Evolutionary conservation across 1,140 invertebrate species (phyloP).

Genomic region (Pararge aegeria): DNA sequence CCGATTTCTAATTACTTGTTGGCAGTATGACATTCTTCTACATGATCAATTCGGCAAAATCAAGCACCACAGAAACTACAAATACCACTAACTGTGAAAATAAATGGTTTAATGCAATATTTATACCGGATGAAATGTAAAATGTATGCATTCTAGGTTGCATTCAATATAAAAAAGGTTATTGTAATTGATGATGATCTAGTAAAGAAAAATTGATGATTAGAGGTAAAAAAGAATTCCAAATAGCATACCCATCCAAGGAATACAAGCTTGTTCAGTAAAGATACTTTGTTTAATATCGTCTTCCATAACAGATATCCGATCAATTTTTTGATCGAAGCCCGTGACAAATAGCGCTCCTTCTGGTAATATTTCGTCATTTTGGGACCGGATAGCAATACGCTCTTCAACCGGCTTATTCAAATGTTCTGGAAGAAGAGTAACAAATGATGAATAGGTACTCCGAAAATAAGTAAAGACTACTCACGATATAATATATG

Average conservation of each 20-base stretch:
- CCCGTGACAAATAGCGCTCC: too few relatives aligned
- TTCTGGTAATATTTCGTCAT: too few relatives aligned
- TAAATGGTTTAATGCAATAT: constrained; percentile 24
- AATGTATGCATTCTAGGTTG: constrained; percentile 27
- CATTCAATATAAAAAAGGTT: constrained; percentile 25
- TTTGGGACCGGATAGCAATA: too few relatives aligned
- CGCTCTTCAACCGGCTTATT: too few relatives aligned
- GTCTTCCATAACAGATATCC: constrained; percentile 28
- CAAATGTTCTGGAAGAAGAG: too few relatives aligned
- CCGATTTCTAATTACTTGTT: constrained; percentile 87
- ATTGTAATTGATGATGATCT: too few relatives aligned
- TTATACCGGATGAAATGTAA: constrained; percentile 22
- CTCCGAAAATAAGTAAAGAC: too few relatives aligned
- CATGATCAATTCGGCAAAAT: constrained; percentile 88
- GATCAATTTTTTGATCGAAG: constrained; percentile 35
- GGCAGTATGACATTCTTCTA: constrained; percentile 88
- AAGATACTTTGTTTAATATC: constrained; percentile 42
- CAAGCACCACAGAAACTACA: constrained; percentile 86
- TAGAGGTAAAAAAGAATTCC: not conserved
- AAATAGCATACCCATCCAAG: constrained; percentile 56
- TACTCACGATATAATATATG: too few relatives aligned
- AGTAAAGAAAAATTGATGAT: too few relatives aligned
- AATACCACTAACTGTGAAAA: constrained; percentile 84
- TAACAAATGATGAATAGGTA: too few relatives aligned
- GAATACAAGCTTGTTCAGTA: constrained; percentile 57